Base-by-base conservation (phyloP, 2,113 vertebrate species). In the Lepisosteus osseus region DNA sequence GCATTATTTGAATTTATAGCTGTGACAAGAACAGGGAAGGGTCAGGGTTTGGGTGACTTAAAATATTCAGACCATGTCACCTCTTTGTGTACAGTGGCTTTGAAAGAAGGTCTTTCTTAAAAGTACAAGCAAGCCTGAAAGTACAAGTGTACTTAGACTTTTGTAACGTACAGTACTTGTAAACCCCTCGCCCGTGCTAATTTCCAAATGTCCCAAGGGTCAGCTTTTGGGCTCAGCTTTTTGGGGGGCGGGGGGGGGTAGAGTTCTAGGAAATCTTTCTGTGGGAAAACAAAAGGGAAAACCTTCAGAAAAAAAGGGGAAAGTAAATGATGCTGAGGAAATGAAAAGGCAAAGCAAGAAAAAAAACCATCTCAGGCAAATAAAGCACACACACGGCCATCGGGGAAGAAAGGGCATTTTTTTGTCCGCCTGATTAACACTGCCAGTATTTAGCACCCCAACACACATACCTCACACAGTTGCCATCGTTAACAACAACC, bases 401-500 rank as follows among this genome's bases (percentile, higher is more conserved):
- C 56, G 54, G 29, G 57, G 54, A 42, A 42, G 54, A 56, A 71
- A 63, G 42, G 44, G n/a, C 15, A 29, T 70, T 45, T 67, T 67
- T 67, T 63, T 65, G 42, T 43, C 29, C 43, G 51, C 69, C 61
- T 72, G 73, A 70, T 70, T 74, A 80, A 78, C 0, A 74, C 77
- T 83, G 79, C 84, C 77, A 82, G 74, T 79, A 84, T 80, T 83
- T 66, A 82, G 85, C 74, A 61, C 83, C 70, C 69, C 73, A 77
- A 71, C 69, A 81, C 80, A 83, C 91, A 88, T 89, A 91, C 89
- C 90, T 89, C 91, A 89, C 89, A 89, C 89, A 88, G 88, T 91
- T 90, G 85, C 92, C 86, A 85, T 89, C 75, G 87, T 91, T 91
- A 92, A 90, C 90, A 89, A 85, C 90, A 90, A 89, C 89, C 91